Percentiles rank a stretch among this genome's conserved stretches.
Conservation (phyloP, 1,140 invertebrate species). For the Drosophila equinoxialis region DNA sequence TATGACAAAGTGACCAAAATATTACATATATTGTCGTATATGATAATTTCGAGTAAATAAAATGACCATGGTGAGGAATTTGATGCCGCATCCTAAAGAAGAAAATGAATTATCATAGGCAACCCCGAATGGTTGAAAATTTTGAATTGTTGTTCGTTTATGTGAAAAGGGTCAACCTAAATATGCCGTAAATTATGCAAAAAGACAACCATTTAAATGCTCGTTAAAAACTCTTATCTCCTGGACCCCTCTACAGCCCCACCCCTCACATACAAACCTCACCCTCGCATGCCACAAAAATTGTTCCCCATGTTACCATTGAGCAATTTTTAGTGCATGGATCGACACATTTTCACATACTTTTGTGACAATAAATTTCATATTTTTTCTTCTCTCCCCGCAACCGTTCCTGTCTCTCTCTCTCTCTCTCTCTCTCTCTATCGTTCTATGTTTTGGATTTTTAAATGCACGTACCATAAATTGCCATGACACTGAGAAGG, state of each 20-base stretch:
- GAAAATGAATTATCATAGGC: conserved; percentile 1
- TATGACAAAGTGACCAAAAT: too few relatives aligned
- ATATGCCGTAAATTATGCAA: conserved; percentile 63
- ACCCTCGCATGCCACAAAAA: too few relatives aligned
- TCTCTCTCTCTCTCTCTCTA: neutral
- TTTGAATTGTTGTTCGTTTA: neutral
- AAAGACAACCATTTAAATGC: conserved; percentile 60
- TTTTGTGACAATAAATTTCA: conserved; percentile 63
- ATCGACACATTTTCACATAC: conserved; percentile 28
- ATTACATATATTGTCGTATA: too few relatives aligned
- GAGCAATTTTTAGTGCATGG: conserved; percentile 8
- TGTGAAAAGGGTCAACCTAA: conserved; percentile 66
- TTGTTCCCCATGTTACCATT: neutral
- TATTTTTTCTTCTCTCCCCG: conserved; percentile 20
- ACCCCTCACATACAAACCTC: neutral
- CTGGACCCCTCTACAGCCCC: conserved; percentile 15
- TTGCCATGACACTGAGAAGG: conserved; percentile 8
- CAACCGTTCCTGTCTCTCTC: too few relatives aligned
- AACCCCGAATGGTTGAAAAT: neutral
- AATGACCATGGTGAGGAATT: neutral
- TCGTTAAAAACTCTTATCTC: conserved; percentile 62
- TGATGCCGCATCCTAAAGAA: neutral
- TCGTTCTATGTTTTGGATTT: conserved; percentile 16
- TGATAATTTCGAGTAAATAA: too few relatives aligned
- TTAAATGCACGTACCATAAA: conserved; percentile 30